Evolutionary conservation across 1,140 invertebrate species (phyloP), one percentile per base, ranked within the genome.

Genomic region (Cotesia glomerata): DNA sequence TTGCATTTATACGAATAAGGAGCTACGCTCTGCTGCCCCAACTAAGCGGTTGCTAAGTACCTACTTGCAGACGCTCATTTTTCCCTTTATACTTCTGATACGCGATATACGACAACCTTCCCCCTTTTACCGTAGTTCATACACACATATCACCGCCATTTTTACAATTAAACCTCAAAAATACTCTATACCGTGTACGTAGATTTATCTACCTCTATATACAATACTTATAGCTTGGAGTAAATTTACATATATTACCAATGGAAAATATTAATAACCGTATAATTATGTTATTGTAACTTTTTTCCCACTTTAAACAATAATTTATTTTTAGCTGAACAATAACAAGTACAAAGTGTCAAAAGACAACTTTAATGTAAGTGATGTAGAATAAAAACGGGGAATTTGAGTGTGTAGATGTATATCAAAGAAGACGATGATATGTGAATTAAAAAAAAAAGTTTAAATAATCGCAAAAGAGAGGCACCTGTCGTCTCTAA

Each of bases 401-500:
- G 11, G 7, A 8, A 11, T 39, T 39, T 39, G 39, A 39, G 39
- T 8, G 5, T 39, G 11, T 39, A 39, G 39, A 39, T 39, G 11
- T 39, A 39, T 39, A 39, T 39, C 14, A 49, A 14, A 32, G 11
- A 62, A 1, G 13, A 32, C 62, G 32, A 62, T 5, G 18, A 18
- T 45, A 45, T 58, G 56, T 8, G 9, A 58, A 73, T 58, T 59
- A 36, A 35, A 26, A 26, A 26, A 26, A 26, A 26, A 26, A 26
- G 1, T 26, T 26, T 2, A 1, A 8, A 65, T 61, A 76, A 72
- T 73, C 59, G 8, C 11, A 35, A 35, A 34, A 72, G 75, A 59
- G 62, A 61, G 39, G 78, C 85, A 86, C 85, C 85, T 87, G 85
- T 85, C 82, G 78, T 68, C 78, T 75, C 77, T 87, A 85, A 87